phyloP scores from a whole-genome alignment of 92 coral and sea anemone genomes.

The Muricea muricata region DNA sequence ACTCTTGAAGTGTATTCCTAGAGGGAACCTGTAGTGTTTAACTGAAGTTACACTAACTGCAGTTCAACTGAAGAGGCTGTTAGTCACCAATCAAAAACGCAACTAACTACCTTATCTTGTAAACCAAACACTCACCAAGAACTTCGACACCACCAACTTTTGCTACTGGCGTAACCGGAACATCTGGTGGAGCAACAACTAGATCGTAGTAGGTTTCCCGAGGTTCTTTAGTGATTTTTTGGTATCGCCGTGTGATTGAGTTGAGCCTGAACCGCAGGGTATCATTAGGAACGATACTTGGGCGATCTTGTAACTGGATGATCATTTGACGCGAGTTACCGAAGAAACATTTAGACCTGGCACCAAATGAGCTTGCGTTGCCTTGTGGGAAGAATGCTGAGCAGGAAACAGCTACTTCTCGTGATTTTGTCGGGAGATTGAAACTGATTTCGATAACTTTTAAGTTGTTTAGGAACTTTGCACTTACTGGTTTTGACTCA shows the following conservation, averaged over 20 bases:
- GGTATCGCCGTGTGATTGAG: slow-evolving; percentile 35
- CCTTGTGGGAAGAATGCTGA: slow-evolving; percentile 40
- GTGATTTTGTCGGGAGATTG: slow-evolving; percentile 25
- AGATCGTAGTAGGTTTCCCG: slow-evolving; percentile 22
- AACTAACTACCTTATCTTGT: too few species aligned
- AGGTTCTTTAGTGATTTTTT: slow-evolving; percentile 56
- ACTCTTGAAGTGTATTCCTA: too few species aligned
- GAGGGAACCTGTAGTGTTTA: too few species aligned
- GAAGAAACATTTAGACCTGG: slow-evolving; percentile 48
- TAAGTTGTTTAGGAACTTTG: slow-evolving; percentile 52
- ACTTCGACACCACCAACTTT: slow-evolving; percentile 46
- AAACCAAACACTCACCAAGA: slow-evolving; percentile 70
- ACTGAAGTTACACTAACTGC: too few species aligned
- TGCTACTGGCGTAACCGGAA: slow-evolving; percentile 55
- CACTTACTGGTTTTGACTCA: slow-evolving; percentile 38
- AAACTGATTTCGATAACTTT: slow-evolving; percentile 57
- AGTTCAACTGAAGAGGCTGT: too few species aligned
- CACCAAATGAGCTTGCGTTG: slow-evolving; percentile 54
- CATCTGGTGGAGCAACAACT: slow-evolving; percentile 39
- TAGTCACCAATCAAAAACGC: too few species aligned
- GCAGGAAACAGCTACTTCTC: slow-evolving; percentile 30
- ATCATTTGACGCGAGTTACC: slow-evolving; percentile 48
- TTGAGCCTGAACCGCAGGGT: slow-evolving; percentile 39
- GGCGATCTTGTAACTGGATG: slow-evolving; percentile 41
- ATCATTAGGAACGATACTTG: slow-evolving; percentile 53